Conservation (phyloP, 1,140 invertebrate species). For the Heliconius eleuchia region DNA sequence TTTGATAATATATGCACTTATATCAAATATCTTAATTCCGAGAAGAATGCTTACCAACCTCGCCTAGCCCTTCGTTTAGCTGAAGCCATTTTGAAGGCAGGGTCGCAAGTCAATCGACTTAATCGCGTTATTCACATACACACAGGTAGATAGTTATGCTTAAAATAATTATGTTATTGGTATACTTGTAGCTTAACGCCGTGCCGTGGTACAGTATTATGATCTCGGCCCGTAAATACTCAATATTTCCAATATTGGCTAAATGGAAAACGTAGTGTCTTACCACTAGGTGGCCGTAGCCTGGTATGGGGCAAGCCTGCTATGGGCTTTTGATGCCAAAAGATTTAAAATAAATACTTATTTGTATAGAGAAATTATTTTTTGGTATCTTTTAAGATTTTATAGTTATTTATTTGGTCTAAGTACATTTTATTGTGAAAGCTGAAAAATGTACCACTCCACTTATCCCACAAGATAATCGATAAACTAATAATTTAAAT, state of each 20-base stretch:
- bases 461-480: too few relatives aligned
- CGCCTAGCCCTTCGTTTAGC: neutral
- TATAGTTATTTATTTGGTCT: too few relatives aligned
- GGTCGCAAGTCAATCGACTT: slow-evolving; percentile 10
- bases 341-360: too few relatives aligned
- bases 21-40: neutral
- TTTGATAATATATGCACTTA: neutral
- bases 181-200: neutral
- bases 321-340: too few relatives aligned
- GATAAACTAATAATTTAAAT: neutral
- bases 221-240: fast-evolving
- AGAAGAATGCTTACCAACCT: neutral
- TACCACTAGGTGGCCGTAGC: too few relatives aligned
- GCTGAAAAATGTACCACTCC: neutral
- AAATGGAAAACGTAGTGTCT: too few relatives aligned
- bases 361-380: too few relatives aligned
- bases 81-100: slow-evolving; percentile 7
- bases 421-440: neutral
- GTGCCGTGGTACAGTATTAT: too few relatives aligned
- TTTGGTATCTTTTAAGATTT: too few relatives aligned
- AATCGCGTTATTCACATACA: slow-evolving; percentile 3
- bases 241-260: too few relatives aligned
- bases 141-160: neutral
- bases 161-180: neutral
- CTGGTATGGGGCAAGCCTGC: too few relatives aligned